Base-by-base conservation (phyloP, 2,888 invertebrate species). In the Cordilura impudica region DNA sequence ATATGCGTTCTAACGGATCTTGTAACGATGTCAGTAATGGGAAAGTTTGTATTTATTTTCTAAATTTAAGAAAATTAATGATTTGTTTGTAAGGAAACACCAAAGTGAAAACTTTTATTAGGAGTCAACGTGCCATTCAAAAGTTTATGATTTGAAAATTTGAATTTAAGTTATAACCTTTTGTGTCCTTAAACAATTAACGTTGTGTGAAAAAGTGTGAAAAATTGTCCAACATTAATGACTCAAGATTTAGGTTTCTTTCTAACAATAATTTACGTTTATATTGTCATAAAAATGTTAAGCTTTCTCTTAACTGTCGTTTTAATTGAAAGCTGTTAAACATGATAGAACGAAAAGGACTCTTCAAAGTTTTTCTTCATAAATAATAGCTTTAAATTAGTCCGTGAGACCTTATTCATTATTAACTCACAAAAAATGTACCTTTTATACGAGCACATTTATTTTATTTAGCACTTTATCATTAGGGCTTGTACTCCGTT, bases 181-280 rank as follows among this genome's bases (percentile, higher is more conserved):
- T 71, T 35, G 0, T 1, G 8, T 14, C 12, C 7, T 26, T 23
- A n/a, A n/a, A 21, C 43, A 63, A 63, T 67, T 75, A 67, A 63
- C 35, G 19, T 66, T 35, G 54, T 18, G 54, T 18, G 3, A 3
- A 2, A 10, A 12, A 51, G 43, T 26, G 26, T 23, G 35, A 60
- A 65, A 69, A 54, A 49, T 58, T 70, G 49, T 58, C 56, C 39
- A 51, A 63, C 56, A 69, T 53, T 69, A 72, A 75, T 47, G 63
- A 53, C 47, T 21, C 31, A 43, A 61, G 49, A 63, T 71, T 21
- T 39, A 39, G 4, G 10, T 39, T n/a, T 12, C 3, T n/a, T 65
- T 19, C 39, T n/a, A 70, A 51, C 39, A 54, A 56, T 75, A 74
- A 79, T 74, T 61, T 56, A 78, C 70, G 47, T 66, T 63, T 54